Base-by-base conservation (phyloP, 2,888 invertebrate genomes). In the Hecatera dysodea region DNA sequence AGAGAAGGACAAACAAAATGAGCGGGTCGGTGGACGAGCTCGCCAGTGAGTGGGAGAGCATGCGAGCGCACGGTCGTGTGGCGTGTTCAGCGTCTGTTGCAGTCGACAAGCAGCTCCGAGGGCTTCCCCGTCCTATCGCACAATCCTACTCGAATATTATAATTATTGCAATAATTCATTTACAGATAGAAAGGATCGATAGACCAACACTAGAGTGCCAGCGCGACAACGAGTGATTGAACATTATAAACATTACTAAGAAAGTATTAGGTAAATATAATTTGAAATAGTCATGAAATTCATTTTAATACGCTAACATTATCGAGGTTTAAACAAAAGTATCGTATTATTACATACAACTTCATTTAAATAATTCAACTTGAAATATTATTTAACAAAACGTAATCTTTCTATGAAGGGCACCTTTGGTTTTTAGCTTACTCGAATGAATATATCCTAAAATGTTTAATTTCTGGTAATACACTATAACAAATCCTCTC, bases 401-500 rank as follows among this genome's bases (percentile, higher is more conserved):
- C 95, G 95, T 95, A 95, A 95, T 95, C 93, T 93, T 95, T 95
- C 94, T 96, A 95, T 96, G 97, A 97, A 97, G 97, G 98, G 98
- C 97, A 98, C 97, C 97, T 98, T 98, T 98, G 98, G 97, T 98
- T 97, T 97, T 97, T 97, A 97, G 97, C 97, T 97, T 97, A 97
- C 90, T 93, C 95, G 92, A 96, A 97, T 96, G 96, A 92, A 94
- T 96, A 96, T 93, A 95, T 94, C 93, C 95, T 95, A 95, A 93
- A 93, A 93, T 94, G 94, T 95, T 96, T 94, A 91, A 93, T 94
- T 95, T 95, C 93, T 93, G 93, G 87, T 93, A 93, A 92, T 93
- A 94, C 91, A 92, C 93, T 95, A 94, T 94, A 94, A 93, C 94
- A 94, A 95, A 93, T 93, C 93, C 91, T 93, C 93, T 90, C 91